Conservation (phyloP, 2,113 vertebrate genomes). For the Salminus brasiliensis region DNA sequence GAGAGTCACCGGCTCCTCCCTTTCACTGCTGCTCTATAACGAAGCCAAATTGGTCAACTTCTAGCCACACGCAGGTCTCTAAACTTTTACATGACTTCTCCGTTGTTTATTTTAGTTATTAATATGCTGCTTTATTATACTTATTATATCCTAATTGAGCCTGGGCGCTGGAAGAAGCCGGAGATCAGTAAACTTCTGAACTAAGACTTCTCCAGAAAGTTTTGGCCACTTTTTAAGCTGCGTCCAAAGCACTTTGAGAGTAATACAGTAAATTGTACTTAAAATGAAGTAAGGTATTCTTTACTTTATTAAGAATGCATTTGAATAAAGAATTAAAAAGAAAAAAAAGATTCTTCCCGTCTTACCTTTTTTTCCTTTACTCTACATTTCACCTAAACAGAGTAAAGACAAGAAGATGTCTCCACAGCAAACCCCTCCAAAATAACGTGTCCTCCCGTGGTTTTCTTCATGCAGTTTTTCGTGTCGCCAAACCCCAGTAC, state of each 20-base stretch:
- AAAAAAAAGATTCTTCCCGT: not conserved
- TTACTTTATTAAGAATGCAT: not conserved
- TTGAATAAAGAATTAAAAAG: not conserved
- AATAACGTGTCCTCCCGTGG: conserved; percentile 75
- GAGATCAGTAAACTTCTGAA: conserved; percentile 3
- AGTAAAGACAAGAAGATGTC: not conserved
- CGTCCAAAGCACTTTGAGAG: not conserved
- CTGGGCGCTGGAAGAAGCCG: not conserved
- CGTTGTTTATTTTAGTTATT: not conserved
- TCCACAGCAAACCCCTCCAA: not conserved
- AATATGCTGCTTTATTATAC: not conserved
- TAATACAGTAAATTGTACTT: not conserved
- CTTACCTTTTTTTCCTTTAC: conserved; percentile 25
- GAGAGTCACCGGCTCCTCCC: conserved; percentile 51
- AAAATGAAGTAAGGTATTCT: too few species aligned
- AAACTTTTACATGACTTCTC: not conserved
- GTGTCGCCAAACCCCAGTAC: conserved; percentile 92
- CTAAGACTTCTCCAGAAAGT: not conserved
- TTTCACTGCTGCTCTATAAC: conserved; percentile 40
- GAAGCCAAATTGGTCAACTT: conserved; percentile 33
- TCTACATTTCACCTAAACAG: not conserved
- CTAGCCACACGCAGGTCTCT: not conserved
- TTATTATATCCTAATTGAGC: not conserved
- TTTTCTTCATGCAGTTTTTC: conserved; percentile 88
- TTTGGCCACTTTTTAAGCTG: conserved; percentile 3